These are phyloP conservation scores for Sclerurus mexicanus DNA, from an alignment of 2,113 vertebrate genomes.

Conservation along the genomic window DNA sequence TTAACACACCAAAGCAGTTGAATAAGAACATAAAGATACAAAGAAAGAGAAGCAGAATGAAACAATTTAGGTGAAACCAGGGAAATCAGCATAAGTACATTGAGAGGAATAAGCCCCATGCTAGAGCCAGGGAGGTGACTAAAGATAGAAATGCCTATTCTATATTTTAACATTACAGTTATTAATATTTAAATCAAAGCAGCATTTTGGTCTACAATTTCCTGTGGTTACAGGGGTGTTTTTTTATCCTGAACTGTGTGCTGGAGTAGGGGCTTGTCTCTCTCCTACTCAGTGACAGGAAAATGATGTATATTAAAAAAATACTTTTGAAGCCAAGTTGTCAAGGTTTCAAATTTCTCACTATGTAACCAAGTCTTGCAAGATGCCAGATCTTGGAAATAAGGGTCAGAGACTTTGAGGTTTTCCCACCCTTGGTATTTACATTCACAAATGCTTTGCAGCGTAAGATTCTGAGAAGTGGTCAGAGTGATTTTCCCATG, in stretches of 20 bases:
- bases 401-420: conserved; percentile 31
- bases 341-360: conserved; percentile 20
- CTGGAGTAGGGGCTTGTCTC: not conserved
- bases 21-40: not conserved
- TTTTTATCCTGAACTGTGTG: not conserved
- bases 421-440: conserved; percentile 64
- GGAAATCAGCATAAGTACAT: not conserved
- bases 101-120: not conserved
- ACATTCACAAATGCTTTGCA: conserved; percentile 5
- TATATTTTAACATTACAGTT: not conserved
- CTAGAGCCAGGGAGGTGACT: not conserved
- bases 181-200: not conserved
- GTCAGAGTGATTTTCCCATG: conserved; percentile 7
- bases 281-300: not conserved
- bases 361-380: not conserved
- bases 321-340: conserved; percentile 10
- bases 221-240: not conserved
- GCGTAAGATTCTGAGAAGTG: not conserved
- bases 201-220: not conserved
- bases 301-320: not conserved
- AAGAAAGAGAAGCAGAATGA: not conserved
- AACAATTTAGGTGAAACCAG: not conserved
- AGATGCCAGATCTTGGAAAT: conserved; percentile 14
- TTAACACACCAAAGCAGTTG: not conserved
- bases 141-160: not conserved